Base-by-base conservation (phyloP, 2,797 vertebrate species). In the Sebastes oblongus region DNA sequence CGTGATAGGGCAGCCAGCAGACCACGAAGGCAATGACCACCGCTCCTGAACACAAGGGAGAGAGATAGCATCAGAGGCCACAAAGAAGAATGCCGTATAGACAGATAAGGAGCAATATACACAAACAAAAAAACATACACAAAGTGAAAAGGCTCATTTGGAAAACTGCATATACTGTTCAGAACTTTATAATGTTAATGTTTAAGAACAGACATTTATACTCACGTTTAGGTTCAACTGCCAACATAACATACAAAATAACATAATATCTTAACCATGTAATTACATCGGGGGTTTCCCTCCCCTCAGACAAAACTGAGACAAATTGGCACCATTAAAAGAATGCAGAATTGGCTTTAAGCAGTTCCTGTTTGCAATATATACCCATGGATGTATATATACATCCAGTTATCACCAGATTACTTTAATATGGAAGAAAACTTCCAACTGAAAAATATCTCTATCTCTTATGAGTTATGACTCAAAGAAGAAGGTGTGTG, bases 21-120 rank as follows among this genome's bases (percentile, higher is more conserved):
- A 98, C 96, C 91, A 99, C 97, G 0, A 99, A 99, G 73, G 98
- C 98, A 0, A 98, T 95, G 81, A 99, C 97, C 91, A 99, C 98
- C 0, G 95, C 97, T 60, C 98, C 98, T 99, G 73, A 13, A 85
- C 30, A 77, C n/a, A 59, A 65, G 12, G 36, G 34, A 12, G 36
- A 78, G 8, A 55, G 52, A 58, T 0, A 34, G 10, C 2, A 10
- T 76, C 24, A 88, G 32, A 20, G 13, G 16, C 13, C 20, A 13
- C 20, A 4, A 18, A 20, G 4, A 62, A 7, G 9, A 11, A 20
- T 12, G 18, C 5, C 25, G 13, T 10, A 42, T 42, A 46, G 4
- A 27, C 4, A 25, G 34, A 55, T 29, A 36, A 16, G 1, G 2
- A 54, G 5, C 20, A 59, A 30, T 68, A 11, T 0, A 34, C 13